These are phyloP conservation scores for Panurus biarmicus DNA, from an alignment of 2,113 vertebrate genomes.

Conservation along the genomic window DNA sequence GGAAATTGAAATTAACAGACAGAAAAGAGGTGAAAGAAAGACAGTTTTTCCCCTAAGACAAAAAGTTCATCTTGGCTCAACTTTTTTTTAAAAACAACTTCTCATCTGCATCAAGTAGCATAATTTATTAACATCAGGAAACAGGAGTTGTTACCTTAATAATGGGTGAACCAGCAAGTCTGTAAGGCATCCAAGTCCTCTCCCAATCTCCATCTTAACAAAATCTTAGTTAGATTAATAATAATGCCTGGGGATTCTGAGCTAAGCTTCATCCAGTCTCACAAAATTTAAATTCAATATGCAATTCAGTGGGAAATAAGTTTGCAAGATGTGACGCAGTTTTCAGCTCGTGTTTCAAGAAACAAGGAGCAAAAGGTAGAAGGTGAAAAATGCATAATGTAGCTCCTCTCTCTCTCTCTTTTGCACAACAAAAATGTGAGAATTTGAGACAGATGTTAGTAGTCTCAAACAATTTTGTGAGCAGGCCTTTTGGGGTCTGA, in stretches of 20 bases:
- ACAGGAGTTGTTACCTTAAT: background rate
- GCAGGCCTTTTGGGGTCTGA: background rate
- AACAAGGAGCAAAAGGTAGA: background rate
- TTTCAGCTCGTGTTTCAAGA: background rate
- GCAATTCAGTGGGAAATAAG: background rate
- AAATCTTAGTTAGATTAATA: background rate
- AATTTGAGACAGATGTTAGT: background rate
- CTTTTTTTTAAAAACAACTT: background rate
- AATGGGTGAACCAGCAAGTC: background rate
- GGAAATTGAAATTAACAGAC: background rate
- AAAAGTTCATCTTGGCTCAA: background rate
- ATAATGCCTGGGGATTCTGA: background rate
- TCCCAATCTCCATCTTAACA: background rate
- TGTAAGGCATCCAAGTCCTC: background rate
- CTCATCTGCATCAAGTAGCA: background rate
- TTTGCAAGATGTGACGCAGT: background rate
- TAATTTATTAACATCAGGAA: background rate
- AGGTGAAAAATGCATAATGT: background rate
- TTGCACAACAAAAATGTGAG: background rate
- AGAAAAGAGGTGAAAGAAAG: background rate
- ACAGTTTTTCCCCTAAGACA: background rate
- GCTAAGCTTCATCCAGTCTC: background rate
- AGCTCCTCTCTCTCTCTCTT: background rate
- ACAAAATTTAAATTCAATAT: background rate
- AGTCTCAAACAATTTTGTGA: background rate